Evolutionary conservation across 2,797 vertebrate genomes (phyloP).

Genomic region (Leuciscus waleckii): DNA sequence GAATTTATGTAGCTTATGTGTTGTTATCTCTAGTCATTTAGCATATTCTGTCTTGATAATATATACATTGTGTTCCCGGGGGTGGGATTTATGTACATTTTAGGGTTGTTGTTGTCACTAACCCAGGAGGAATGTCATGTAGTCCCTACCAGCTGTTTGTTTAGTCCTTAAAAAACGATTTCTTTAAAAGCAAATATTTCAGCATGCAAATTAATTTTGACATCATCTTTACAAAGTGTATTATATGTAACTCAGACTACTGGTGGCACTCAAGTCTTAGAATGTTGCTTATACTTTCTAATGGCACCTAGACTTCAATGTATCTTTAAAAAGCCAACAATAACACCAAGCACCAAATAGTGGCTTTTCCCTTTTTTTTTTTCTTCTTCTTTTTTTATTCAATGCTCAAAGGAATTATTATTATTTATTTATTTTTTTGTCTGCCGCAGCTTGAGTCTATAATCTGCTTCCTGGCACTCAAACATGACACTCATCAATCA

Average conservation of each 20-base stretch:
- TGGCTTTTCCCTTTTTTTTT: neutral
- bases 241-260: neutral
- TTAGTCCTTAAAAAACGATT: no score
- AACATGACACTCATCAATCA: slow-evolving; percentile 9
- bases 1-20: no score
- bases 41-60: no score
- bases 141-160: no score
- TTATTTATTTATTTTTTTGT: neutral
- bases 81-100: no score
- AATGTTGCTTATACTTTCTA: slow-evolving; percentile 60
- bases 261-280: neutral
- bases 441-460: neutral
- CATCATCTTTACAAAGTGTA: neutral
- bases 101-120: no score
- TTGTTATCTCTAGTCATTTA: no score
- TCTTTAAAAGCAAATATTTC: no score
- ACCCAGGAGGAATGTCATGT: no score
- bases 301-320: neutral
- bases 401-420: neutral
- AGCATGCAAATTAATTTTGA: neutral
- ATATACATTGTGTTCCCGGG: no score
- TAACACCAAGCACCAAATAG: neutral
- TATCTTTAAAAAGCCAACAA: neutral
- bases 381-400: no score
- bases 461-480: slow-evolving; percentile 20